Evolutionary conservation across 2,113 vertebrate genomes (phyloP).

Genomic region (Nycticebus coucang): DNA sequence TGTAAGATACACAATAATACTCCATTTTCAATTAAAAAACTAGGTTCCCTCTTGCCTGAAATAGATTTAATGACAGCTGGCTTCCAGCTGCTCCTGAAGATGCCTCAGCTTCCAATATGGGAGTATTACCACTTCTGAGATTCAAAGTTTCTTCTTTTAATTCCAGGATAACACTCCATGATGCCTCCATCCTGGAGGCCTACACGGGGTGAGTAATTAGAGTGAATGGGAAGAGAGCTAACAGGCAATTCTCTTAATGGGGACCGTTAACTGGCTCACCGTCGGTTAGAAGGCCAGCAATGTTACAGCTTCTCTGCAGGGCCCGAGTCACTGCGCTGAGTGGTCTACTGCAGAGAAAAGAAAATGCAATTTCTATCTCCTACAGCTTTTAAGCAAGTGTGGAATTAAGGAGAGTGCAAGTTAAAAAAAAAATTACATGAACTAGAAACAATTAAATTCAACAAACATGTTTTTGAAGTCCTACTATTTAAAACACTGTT

Average conservation of each 20-base stretch:
- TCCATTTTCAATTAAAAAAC: slow-evolving; percentile 54
- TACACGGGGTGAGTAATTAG: not conserved
- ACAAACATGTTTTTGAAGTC: not conserved
- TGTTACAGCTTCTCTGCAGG: not conserved
- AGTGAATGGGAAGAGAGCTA: not conserved
- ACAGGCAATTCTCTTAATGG: not conserved
- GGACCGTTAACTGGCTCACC: not conserved
- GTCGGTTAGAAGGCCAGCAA: not conserved
- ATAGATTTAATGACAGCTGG: slow-evolving; percentile 29
- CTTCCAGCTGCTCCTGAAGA: not conserved
- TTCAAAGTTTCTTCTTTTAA: not conserved
- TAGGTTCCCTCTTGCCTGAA: slow-evolving; percentile 14
- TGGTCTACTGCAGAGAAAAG: not conserved
- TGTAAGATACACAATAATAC: not conserved
- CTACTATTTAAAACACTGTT: not conserved
- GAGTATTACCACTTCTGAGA: not conserved
- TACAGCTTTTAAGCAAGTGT: not conserved
- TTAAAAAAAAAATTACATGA: not conserved
- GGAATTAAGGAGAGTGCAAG: not conserved
- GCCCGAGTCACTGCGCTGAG: not conserved
- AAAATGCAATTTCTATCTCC: not conserved
- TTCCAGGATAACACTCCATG: not conserved
- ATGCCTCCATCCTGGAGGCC: not conserved
- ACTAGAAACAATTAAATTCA: not conserved
- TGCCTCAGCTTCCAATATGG: not conserved